Conservation (phyloP, 2,888 invertebrate species). For the Candidula unifasciata region DNA sequence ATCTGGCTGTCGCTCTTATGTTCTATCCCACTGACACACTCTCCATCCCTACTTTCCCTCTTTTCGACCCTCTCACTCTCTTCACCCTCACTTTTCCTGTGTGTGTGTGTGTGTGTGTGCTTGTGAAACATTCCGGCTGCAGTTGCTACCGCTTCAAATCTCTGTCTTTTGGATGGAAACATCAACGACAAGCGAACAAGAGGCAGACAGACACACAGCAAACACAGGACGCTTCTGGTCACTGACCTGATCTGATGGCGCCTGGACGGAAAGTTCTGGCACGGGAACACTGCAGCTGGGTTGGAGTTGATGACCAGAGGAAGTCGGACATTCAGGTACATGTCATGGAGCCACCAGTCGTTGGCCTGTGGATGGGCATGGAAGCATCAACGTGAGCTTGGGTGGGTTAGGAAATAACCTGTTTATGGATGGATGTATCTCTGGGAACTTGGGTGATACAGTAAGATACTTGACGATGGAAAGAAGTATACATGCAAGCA, state of each 20-base stretch:
- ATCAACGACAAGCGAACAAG: too few species aligned
- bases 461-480: too few species aligned
- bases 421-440: background rate
- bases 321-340: conserved; percentile 93
- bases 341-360: conserved; percentile 97
- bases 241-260: conserved; percentile 76
- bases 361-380: conserved; percentile 87
- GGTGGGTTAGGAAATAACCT: too few species aligned
- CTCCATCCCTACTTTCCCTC: background rate
- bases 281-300: conserved; percentile 96
- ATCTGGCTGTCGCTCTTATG: too few species aligned
- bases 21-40: background rate
- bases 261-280: conserved; percentile 84
- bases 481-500: too few species aligned
- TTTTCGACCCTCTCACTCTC: background rate
- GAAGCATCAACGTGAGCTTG: too few species aligned
- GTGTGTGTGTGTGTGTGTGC: too few species aligned
- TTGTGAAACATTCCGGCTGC: too few species aligned
- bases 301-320: conserved; percentile 97
- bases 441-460: background rate
- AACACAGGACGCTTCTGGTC: too few species aligned
- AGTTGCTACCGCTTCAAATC: too few species aligned
- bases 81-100: background rate
- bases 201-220: too few species aligned
- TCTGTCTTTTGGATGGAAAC: too few species aligned